Evolutionary conservation across 2,888 invertebrate species (phyloP), one percentile per base, ranked within the genome.

Genomic region (Machimus rusticus): DNA sequence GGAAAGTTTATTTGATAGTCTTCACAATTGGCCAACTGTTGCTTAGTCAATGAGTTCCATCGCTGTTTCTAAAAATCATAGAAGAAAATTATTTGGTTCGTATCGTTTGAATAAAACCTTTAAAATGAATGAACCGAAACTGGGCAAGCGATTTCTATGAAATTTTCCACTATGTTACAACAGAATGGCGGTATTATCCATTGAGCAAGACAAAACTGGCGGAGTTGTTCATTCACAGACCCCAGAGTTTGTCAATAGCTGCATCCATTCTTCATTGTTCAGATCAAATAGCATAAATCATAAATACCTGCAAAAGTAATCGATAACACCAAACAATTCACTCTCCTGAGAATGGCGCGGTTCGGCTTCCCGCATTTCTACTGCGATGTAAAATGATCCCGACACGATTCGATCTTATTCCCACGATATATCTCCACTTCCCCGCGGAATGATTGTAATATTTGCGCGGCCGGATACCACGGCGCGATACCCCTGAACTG

Each of bases 341-440:
- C 82, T 82, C 82, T 51, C 66, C 31, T 82, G 82, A n/a, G 82
- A 82, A 82, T 57, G 37, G 14, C 39, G n/a, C 9, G 9, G 82
- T 55, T 87, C 84, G 86, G 76, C 86, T 86, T 84, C 74, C 79
- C 82, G 81, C 88, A 86, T 86, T 87, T 87, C 87, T 74, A 57
- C 66, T 74, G 55, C 82, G 85, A 87, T 77, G 86, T 84, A 86
- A 87, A 88, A 87, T 87, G 84, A 88, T 88, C 87, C 84, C 84
- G 87, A 87, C 88, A 88, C 88, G 88, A 88, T 87, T 84, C 84
- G 86, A 78, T 88, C 87, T 86, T 86, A 88, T 88, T 88, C 88
- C 88, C 88, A 88, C 87, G 87, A 88, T 87, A 79, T 87, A 88
- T 87, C 87, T 74, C 28, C 46, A 39, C 55, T 82, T 82, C 34